These are phyloP conservation scores for Sternotherus odoratus DNA, from an alignment of 2,797 vertebrate genomes.

Conservation along the genomic window DNA sequence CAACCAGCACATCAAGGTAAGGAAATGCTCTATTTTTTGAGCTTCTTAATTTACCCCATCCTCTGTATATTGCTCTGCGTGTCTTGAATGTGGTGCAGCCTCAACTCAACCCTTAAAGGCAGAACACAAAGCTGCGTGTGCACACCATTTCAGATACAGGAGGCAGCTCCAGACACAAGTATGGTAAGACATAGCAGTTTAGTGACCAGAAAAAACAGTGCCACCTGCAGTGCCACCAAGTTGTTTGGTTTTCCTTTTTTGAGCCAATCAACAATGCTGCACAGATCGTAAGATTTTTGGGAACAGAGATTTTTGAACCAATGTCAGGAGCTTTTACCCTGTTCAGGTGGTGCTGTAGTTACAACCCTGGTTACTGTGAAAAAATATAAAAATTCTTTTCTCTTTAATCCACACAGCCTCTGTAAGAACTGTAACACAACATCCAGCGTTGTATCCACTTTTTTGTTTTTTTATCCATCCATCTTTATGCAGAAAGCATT, in stretches of 20 bases:
- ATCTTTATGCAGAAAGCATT: neutral
- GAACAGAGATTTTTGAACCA: neutral
- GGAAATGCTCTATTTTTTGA: fast-evolving
- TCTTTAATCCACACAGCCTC: neutral
- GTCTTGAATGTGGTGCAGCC: neutral
- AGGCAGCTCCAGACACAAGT: neutral
- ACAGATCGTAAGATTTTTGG: neutral
- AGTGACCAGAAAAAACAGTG: neutral
- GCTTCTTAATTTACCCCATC: neutral
- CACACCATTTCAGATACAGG: neutral
- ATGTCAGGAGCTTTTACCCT: neutral
- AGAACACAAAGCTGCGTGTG: neutral
- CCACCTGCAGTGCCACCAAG: fast-evolving
- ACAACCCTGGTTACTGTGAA: neutral
- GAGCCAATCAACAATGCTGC: no score
- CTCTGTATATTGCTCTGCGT: neutral
- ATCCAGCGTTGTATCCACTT: neutral
- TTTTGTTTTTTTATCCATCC: neutral
- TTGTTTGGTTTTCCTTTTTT: fast-evolving
- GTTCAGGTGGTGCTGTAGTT: neutral
- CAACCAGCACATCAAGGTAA: constrained; percentile 91
- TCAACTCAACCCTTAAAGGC: neutral
- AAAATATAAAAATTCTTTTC: neutral
- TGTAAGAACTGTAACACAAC: neutral
- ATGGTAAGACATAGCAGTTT: neutral